phyloP scores from a whole-genome alignment of 1,140 invertebrate genomes.

The Camponotus floridanus region DNA sequence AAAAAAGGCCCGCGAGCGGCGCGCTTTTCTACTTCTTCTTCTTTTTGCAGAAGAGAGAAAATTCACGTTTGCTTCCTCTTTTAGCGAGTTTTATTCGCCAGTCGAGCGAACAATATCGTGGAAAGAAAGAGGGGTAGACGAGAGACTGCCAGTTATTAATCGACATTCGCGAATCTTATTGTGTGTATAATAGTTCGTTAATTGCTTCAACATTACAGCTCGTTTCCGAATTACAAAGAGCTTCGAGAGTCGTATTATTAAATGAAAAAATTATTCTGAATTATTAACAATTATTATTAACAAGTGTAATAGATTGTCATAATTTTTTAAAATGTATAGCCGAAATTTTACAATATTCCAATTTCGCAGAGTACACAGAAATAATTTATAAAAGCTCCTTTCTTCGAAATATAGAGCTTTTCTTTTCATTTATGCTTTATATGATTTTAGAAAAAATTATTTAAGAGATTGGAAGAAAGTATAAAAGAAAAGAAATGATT shows the following conservation, averaged over 20 bases:
- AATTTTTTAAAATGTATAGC: background rate
- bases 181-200: background rate
- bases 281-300: background rate
- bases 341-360: conserved; percentile 14
- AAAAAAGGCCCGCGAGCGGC: conserved; percentile 56
- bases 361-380: background rate
- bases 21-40: conserved; percentile 11
- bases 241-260: background rate
- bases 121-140: too few relatives aligned
- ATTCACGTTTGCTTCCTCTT: conserved; percentile 48
- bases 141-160: conserved; percentile 27
- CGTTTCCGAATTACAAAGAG: background rate
- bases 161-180: background rate
- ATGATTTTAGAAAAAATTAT: background rate
- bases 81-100: conserved; percentile 40
- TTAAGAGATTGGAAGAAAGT: background rate
- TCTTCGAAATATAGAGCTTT: background rate
- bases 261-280: background rate
- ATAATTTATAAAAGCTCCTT: background rate
- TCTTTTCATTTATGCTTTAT: background rate
- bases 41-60: conserved; percentile 44
- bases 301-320: background rate
- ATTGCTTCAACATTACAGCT: background rate
- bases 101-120: conserved; percentile 57
- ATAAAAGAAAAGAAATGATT: background rate